These are phyloP conservation scores for Macrosoma leucophasiata DNA, from an alignment of 2,888 invertebrate genomes.

Conservation along the genomic window DNA sequence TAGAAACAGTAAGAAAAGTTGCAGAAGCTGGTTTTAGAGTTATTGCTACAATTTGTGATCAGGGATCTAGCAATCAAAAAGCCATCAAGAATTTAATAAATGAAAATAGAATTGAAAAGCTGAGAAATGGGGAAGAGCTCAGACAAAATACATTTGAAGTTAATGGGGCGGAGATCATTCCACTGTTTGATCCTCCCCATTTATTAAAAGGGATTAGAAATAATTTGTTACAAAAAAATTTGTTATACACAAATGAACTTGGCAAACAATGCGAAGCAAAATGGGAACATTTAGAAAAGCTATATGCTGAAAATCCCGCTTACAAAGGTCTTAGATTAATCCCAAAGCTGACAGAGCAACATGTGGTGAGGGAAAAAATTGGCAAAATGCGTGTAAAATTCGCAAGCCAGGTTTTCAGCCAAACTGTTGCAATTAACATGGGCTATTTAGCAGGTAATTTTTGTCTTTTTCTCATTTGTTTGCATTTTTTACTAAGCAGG, in stretches of 20 bases:
- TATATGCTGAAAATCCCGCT: slow-evolving; percentile 6
- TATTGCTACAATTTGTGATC: slow-evolving; percentile 22
- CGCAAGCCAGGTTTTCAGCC: slow-evolving; percentile 30
- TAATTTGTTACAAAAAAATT: slow-evolving; percentile 22
- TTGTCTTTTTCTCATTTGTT: no score
- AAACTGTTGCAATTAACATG: slow-evolving; percentile 28
- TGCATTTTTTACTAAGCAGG: no score
- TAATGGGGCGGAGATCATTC: slow-evolving; percentile 7
- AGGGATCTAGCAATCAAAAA: slow-evolving; percentile 18
- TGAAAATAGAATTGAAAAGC: slow-evolving; percentile 12
- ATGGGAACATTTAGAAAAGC: slow-evolving; percentile 10
- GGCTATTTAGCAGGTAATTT: slow-evolving; percentile 30
- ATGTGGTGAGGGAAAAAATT: slow-evolving; percentile 10
- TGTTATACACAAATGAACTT: slow-evolving; percentile 16
- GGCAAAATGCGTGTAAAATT: slow-evolving; percentile 20
- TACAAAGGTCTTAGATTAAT: slow-evolving; percentile 13
- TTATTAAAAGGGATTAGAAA: slow-evolving; percentile 20
- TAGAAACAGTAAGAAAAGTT: not conserved
- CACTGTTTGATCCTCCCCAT: slow-evolving; percentile 15
- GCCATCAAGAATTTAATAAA: slow-evolving; percentile 16
- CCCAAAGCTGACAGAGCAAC: slow-evolving; percentile 14
- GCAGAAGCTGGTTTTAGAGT: slow-evolving; percentile 2
- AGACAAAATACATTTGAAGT: slow-evolving; percentile 9
- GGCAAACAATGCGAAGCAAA: slow-evolving; percentile 12
- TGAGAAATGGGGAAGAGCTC: slow-evolving; percentile 2